Conservation (phyloP, 92 coral and sea anemone species). For the Blastomussa wellsi region DNA sequence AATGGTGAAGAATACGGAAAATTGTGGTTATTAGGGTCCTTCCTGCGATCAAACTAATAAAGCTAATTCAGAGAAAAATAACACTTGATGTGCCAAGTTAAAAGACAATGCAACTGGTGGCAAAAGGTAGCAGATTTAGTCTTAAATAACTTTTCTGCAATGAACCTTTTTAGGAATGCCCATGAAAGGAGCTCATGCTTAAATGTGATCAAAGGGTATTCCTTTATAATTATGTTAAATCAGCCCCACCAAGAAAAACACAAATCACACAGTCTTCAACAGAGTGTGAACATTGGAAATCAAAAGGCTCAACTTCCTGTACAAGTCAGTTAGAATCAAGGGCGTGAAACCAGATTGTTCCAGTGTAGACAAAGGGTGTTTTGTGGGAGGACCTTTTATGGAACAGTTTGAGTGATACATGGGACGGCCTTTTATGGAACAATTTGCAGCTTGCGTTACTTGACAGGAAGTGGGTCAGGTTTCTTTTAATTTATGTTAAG, state of each 20-base stretch:
- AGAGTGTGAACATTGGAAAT: background rate
- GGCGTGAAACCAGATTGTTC: background rate
- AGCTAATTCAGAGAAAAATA: background rate
- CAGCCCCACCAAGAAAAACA: background rate
- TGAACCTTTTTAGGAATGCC: slow-evolving; percentile 7
- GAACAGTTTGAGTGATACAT: too few relatives aligned
- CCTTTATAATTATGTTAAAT: background rate
- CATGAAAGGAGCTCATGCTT: slow-evolving; percentile 9
- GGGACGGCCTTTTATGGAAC: slow-evolving; percentile 31
- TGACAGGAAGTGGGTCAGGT: background rate
- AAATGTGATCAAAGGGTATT: background rate
- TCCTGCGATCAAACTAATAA: background rate
- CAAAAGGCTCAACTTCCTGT: background rate
- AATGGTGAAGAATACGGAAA: background rate
- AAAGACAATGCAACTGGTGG: background rate
- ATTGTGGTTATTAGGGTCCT: background rate
- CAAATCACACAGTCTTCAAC: background rate
- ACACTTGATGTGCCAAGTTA: background rate
- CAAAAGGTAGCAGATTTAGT: background rate
- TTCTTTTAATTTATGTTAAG: background rate
- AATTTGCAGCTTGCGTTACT: slow-evolving; percentile 17
- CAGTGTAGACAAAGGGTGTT: background rate
- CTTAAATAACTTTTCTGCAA: background rate
- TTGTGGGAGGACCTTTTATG: slow-evolving; percentile 14
- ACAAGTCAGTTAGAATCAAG: background rate